These are phyloP conservation scores for Fopius arisanus DNA, from an alignment of 1,140 invertebrate species.

Conservation along the genomic window DNA sequence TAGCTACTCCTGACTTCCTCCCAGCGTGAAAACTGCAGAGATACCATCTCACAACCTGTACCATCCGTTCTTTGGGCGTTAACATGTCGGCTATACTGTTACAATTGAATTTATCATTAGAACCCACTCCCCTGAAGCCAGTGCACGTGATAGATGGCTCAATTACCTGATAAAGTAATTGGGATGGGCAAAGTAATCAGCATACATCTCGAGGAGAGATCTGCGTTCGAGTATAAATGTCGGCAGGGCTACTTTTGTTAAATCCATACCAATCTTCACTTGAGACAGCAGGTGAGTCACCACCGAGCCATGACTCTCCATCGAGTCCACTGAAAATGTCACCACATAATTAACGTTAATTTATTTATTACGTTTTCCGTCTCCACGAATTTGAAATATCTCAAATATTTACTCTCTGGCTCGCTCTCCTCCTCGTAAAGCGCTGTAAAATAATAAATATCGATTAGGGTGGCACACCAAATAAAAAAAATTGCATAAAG, in stretches of 20 bases:
- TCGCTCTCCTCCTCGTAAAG: constrained; percentile 90
- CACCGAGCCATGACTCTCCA: constrained; percentile 94
- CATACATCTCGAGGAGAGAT: constrained; percentile 96
- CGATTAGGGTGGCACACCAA: neutral
- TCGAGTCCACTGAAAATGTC: constrained; percentile 70
- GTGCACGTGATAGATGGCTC: no score
- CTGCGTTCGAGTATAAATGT: constrained; percentile 95
- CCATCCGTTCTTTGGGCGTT: constrained; percentile 88
- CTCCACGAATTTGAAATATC: neutral
- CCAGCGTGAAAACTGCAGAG: constrained; percentile 97
- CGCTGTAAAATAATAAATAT: constrained; percentile 66
- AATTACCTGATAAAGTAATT: constrained; percentile 91
- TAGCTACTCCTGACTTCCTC: constrained; percentile 91
- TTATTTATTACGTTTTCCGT: constrained; percentile 15
- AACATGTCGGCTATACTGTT: constrained; percentile 82
- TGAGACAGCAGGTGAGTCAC: constrained; percentile 94
- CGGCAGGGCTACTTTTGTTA: constrained; percentile 97
- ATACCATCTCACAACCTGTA: constrained; percentile 94
- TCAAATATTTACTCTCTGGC: constrained; percentile 72
- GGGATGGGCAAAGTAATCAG: constrained; percentile 97
- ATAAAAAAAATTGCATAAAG: constrained; percentile 30
- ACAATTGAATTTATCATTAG: constrained; percentile 34
- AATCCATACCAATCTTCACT: constrained; percentile 98
- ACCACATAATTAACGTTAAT: constrained; percentile 19
- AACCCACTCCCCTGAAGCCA: no score